phyloP scores from a whole-genome alignment of 2,797 vertebrate genomes.

The Melanotaenia trifasciata region DNA sequence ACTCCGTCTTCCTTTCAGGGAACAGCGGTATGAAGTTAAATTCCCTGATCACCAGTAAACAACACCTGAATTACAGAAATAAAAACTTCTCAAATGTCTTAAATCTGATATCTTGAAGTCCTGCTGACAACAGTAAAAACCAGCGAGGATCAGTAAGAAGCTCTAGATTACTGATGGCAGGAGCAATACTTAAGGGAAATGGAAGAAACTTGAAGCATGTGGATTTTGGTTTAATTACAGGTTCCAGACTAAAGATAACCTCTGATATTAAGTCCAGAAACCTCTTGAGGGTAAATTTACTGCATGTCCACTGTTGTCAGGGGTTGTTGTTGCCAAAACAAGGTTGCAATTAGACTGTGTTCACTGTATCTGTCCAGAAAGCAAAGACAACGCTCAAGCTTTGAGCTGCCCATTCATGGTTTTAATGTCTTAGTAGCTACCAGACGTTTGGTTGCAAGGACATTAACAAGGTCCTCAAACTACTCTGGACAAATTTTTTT shows the following conservation, averaged over 20 bases:
- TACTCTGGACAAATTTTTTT: conserved; percentile 18
- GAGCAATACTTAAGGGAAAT: conserved; percentile 62
- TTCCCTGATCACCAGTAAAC: conserved; percentile 10
- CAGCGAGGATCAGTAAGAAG: conserved; percentile 26
- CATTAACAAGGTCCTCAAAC: neutral
- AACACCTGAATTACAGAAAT: conserved; percentile 12
- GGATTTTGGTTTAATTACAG: conserved; percentile 56
- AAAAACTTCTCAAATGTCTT: conserved; percentile 13
- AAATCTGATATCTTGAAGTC: conserved; percentile 24
- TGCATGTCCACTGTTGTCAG: conserved; percentile 60
- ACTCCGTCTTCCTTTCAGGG: neutral
- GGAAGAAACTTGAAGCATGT: conserved; percentile 58
- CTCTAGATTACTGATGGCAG: conserved; percentile 29
- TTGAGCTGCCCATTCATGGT: conserved; percentile 5
- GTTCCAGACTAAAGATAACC: conserved; percentile 66
- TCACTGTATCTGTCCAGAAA: conserved; percentile 41
- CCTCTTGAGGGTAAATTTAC: conserved; percentile 49
- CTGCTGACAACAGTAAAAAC: conserved; percentile 31
- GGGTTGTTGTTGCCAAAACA: conserved; percentile 68
- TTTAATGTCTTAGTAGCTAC: conserved; percentile 22
- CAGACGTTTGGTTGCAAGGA: conserved; percentile 14
- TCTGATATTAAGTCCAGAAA: conserved; percentile 58
- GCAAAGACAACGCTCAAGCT: conserved; percentile 33
- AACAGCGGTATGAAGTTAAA: conserved; percentile 6
- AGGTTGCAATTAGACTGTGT: conserved; percentile 50